Percentiles rank a stretch among this genome's conserved stretches.
Evolutionary conservation across 2,113 vertebrate species (phyloP).

Genomic region (Mus spicilegus): DNA sequence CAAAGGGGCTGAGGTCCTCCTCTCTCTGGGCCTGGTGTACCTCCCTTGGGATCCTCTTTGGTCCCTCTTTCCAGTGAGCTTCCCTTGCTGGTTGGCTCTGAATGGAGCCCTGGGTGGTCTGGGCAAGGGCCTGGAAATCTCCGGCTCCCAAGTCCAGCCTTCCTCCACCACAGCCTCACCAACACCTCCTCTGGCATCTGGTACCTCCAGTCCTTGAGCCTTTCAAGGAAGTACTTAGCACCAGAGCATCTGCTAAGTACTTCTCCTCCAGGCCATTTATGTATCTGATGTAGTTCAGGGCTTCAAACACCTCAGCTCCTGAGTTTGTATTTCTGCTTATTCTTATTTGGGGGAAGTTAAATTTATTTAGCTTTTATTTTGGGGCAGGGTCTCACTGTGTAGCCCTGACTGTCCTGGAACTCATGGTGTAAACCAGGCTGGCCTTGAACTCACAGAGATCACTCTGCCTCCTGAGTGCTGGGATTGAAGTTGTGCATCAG

Average conservation of each 20-base stretch:
- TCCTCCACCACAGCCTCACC: too few species aligned
- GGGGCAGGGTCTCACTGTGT: background rate
- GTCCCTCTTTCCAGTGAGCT: background rate
- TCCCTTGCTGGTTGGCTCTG: background rate
- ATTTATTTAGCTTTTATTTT: background rate
- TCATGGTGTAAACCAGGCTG: background rate
- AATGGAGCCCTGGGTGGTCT: background rate
- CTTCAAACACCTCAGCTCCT: background rate
- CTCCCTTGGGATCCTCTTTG: background rate
- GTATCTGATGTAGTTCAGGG: background rate
- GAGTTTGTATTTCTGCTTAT: constrained; percentile 27
- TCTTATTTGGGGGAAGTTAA: background rate
- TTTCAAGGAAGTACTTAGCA: background rate
- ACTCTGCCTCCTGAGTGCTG: background rate
- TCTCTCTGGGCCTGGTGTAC: background rate
- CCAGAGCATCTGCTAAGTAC: accelerated
- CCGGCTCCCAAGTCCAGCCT: background rate
- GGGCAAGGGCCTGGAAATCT: background rate
- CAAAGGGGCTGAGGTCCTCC: background rate
- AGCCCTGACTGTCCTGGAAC: background rate
- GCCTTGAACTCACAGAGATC: background rate
- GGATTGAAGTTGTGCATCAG: background rate
- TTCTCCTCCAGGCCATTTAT: background rate
- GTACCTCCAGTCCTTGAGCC: background rate
- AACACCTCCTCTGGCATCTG: background rate